phyloP scores from a whole-genome alignment of 2,113 vertebrate genomes.

The Ageneiosus marmoratus region DNA sequence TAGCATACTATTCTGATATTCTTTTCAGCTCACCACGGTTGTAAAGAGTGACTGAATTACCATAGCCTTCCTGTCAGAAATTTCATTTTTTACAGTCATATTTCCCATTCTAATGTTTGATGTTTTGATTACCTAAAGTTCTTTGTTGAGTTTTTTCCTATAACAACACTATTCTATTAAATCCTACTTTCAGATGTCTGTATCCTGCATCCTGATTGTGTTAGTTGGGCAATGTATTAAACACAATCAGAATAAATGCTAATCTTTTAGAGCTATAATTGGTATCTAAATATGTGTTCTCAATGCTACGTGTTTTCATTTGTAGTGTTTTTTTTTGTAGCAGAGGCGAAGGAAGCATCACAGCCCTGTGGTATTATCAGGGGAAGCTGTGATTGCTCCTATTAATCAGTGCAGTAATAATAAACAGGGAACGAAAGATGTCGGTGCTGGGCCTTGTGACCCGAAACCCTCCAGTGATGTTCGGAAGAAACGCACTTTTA shows the following conservation, averaged over 20 bases:
- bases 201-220: background rate
- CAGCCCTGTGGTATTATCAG: constrained; percentile 56
- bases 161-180: background rate
- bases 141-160: background rate
- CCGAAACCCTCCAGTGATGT: constrained; percentile 56
- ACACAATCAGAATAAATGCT: background rate
- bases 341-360: background rate
- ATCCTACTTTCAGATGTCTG: background rate
- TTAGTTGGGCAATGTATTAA: background rate
- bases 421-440: constrained; percentile 73
- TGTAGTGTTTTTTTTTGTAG: background rate
- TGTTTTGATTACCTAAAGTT: background rate
- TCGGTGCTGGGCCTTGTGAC: constrained; percentile 57
- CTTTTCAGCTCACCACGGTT: too few species aligned
- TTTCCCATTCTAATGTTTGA: background rate
- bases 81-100: background rate
- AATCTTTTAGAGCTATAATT: constrained; percentile 21
- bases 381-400: constrained; percentile 71
- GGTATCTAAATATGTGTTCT: background rate
- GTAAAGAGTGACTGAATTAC: too few species aligned
- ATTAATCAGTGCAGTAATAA: constrained; percentile 78
- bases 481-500: constrained; percentile 54
- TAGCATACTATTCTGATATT: too few species aligned
- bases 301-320: constrained; percentile 30
- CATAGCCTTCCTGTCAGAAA: background rate